These are phyloP conservation scores for Heliangelus exortis DNA, from an alignment of 2,797 vertebrate genomes.

Conservation along the genomic window DNA sequence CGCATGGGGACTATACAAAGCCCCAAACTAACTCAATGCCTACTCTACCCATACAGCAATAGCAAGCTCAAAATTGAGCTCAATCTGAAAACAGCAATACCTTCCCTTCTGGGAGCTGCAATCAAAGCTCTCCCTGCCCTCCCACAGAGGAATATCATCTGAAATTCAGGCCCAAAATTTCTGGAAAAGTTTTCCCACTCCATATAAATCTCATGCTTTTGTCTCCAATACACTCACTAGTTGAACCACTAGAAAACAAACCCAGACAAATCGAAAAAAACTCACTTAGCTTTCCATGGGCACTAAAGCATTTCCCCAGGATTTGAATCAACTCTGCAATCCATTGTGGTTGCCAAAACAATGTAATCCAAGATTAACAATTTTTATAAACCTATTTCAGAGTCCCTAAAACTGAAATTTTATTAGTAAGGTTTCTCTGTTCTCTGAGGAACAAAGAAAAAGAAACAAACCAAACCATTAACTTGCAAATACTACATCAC, in stretches of 20 bases:
- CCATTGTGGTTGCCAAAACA: not conserved
- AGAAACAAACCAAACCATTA: not conserved
- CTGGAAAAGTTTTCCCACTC: not conserved
- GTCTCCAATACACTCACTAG: not conserved
- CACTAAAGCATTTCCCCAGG: not conserved
- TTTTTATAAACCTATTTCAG: not conserved
- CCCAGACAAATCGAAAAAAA: not conserved
- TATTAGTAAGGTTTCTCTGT: not conserved
- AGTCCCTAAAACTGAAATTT: not conserved
- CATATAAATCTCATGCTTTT: not conserved
- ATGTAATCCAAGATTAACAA: not conserved
- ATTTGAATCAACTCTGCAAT: not conserved
- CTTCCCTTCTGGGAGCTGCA: not conserved
- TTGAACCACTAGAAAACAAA: not conserved
- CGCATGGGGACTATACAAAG: not conserved
- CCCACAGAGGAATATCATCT: not conserved
- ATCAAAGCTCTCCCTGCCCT: not conserved
- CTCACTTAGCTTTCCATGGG: rapidly evolving
- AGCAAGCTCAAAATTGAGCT: not conserved
- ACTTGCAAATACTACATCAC: not conserved
- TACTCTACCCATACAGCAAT: not conserved
- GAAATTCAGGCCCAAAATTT: not conserved
- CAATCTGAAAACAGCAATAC: not conserved
- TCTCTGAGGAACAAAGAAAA: not conserved
- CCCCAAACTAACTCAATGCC: not conserved